phyloP scores from a whole-genome alignment of 2,797 vertebrate species.

The Kryptopterus vitreolus region DNA sequence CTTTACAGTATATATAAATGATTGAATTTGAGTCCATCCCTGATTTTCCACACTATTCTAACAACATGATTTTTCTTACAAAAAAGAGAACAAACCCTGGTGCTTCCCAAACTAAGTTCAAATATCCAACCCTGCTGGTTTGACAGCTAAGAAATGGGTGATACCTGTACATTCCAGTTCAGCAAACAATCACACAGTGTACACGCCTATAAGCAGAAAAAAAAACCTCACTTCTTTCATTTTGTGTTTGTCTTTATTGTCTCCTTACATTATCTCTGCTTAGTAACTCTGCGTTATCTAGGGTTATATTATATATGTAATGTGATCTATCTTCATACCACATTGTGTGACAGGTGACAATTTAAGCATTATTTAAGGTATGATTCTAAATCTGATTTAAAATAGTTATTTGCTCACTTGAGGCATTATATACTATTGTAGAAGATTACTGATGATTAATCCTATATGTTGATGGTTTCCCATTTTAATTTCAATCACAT shows the following conservation, averaged over 20 bases:
- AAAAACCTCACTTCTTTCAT: not conserved
- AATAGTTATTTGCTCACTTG: not conserved
- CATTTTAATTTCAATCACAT: not conserved
- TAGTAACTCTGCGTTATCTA: not conserved
- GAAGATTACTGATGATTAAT: not conserved
- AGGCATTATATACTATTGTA: not conserved
- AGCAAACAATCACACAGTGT: not conserved
- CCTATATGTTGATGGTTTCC: not conserved
- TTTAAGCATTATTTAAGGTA: not conserved
- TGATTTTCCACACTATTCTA: not conserved
- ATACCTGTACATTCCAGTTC: not conserved
- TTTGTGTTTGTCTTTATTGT: not conserved
- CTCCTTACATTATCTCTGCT: not conserved
- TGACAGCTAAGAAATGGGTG: constrained; percentile 10
- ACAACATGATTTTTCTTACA: not conserved
- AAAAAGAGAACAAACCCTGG: not conserved
- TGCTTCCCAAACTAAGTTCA: not conserved
- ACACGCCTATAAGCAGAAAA: not conserved
- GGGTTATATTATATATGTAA: not conserved
- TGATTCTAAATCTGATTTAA: not conserved
- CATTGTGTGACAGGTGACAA: not conserved
- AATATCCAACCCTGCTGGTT: not conserved
- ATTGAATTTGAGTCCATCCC: not conserved
- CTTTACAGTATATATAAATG: not conserved
- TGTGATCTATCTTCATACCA: not conserved